Base-by-base conservation (phyloP, 1,140 invertebrate species). In the Zaprionus inermis region DNA sequence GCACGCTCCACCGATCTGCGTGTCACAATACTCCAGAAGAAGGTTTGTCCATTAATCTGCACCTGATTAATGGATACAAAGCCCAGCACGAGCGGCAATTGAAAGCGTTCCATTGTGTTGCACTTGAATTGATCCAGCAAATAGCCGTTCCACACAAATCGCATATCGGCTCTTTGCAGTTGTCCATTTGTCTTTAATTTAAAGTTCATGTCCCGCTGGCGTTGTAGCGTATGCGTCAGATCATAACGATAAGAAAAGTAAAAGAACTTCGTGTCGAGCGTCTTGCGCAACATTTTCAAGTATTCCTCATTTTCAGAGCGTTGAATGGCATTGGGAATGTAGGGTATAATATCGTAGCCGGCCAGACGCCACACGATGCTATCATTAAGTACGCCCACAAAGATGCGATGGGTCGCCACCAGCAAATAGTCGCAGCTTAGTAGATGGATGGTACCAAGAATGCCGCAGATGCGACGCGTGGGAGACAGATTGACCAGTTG, bases 171-270 rank as follows among this genome's bases (percentile, higher is more conserved):
- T 51, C 96, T 94, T 72, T 95, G 94, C 69, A 96, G 94, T 34
- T 97, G 92, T 56, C 95, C 95, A 93, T 95, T 90, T 34, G 24
- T 93, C 20, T 14, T 20, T 44, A 24, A 24, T 16, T 16, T 34
- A 3, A 97, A 96, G 16, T 95, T 95, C n/a, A 97, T 97, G 58
- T 97, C 97, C 80, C 98, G 96, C 36, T 99, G 93, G 56, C 97
- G 94, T 92, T 99, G 98, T 82, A 99, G 93, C 0, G 97, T 96
- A 91, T 99, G 98, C 36, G 97, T 98, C 18, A 99, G 91, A 93
- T 99, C 98, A 91, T 98, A 98, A 0, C 96, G 96, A 70, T 98
- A 96, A 32, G 97, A 98, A 93, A 97, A 99, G 92, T 99, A 99
- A 76, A 97, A 97, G 74, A 95, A 95, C 9, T 97, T 97, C 11